These are phyloP conservation scores for Labrus mixtus DNA, from an alignment of 2,113 vertebrate genomes.

Conservation along the genomic window DNA sequence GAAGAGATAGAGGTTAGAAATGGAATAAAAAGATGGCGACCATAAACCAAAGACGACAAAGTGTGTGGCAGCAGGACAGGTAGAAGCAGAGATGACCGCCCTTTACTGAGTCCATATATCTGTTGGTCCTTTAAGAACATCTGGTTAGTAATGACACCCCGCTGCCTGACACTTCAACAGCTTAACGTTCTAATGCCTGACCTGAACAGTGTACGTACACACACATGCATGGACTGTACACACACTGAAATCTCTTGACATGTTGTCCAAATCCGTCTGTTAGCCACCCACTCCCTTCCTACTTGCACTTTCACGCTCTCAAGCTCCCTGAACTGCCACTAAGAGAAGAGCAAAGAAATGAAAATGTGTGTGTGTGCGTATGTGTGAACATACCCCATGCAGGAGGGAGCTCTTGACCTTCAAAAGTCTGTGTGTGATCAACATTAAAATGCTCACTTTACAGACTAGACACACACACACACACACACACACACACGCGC, in stretches of 20 bases:
- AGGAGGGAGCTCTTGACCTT: constrained; percentile 77
- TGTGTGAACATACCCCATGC: constrained; percentile 42
- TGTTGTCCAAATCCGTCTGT: constrained; percentile 72
- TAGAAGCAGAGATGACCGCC: constrained; percentile 38
- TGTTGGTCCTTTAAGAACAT: constrained; percentile 70
- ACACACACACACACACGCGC: constrained; percentile 11
- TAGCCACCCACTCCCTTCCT: constrained; percentile 58
- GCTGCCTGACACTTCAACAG: constrained; percentile 56
- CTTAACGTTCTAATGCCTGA: constrained; percentile 62
- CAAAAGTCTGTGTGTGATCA: constrained; percentile 76
- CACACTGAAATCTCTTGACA: constrained; percentile 54
- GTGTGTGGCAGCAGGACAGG: constrained; percentile 29
- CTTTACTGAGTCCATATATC: constrained; percentile 38
- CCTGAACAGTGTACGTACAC: not conserved
- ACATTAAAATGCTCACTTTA: constrained; percentile 76
- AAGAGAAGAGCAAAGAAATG: constrained; percentile 53
- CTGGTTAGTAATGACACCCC: constrained; percentile 57
- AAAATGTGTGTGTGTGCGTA: constrained; percentile 31
- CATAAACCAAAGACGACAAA: constrained; percentile 44
- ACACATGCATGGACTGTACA: constrained; percentile 29
- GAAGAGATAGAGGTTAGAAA: constrained; percentile 48
- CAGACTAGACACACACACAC: constrained; percentile 23
- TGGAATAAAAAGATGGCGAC: constrained; percentile 39
- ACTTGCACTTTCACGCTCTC: constrained; percentile 63
- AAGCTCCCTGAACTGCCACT: constrained; percentile 72